Base-by-base conservation (phyloP, 2,797 vertebrate genomes). In the Mionectes olivaceus region DNA sequence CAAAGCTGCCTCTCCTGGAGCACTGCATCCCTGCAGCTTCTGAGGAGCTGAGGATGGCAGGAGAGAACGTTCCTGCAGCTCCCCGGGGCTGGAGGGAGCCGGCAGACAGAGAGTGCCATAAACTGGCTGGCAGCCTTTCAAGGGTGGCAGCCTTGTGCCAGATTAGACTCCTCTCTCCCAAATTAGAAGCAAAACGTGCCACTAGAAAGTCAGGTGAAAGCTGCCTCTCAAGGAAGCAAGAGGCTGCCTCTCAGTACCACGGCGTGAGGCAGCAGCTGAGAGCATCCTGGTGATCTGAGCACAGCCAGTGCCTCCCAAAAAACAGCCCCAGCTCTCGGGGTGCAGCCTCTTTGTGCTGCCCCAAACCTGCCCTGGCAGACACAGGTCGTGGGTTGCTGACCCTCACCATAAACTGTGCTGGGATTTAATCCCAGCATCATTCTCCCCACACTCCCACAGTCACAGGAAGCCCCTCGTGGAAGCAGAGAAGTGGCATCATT, bases 101-200 rank as follows among this genome's bases (percentile, higher is more conserved):
- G 10, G 52, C 69, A 91, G 91, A 28, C 57, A 57, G 25, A 53
- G 47, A 44, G 59, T 75, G 87, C 79, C 95, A 93, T 33, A 37
- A 55, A 84, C 43, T 17, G 77, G 35, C 78, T 96, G 96, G 95
- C 94, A 94, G 89, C 75, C 82, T 93, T 25, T 94, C 94, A 68
- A 43, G 88, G 94, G 82, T 83, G 91, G 91, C 94, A 95, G 89
- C n/a, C 92, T 82, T 52, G 87, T 83, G 91, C 95, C 95, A 95
- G 82, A 79, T 96, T 53, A 73, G 46, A 47, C 87, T 92, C 35
- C 84, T 49, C 63, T 74, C 78, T 94, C 96, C 87, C 64, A 47
- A 80, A 96, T 94, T 87, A 96, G 95, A 89, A 96, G 96, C 94
- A 89, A 93, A 96, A 95, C 53, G 76, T 95, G 96, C 91, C 87